Conservation (phyloP, 2,888 invertebrate genomes). For the Lasioglossum oenotherae region DNA sequence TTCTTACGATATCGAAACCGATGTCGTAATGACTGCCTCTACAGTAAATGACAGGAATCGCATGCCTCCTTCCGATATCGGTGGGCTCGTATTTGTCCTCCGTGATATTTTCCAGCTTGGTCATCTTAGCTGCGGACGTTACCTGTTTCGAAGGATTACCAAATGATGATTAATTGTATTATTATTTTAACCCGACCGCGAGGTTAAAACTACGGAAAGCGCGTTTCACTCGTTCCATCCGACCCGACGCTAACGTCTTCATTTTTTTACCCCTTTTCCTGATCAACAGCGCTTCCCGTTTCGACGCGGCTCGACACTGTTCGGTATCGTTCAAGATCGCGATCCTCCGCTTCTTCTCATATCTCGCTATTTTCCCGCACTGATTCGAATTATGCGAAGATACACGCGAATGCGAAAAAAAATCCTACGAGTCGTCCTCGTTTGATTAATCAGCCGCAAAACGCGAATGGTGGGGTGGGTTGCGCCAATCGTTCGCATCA, state of each 20-base stretch:
- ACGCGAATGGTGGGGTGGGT: not conserved
- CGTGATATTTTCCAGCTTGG: conserved; percentile 5
- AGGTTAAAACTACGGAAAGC: not conserved
- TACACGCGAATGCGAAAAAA: too few species aligned
- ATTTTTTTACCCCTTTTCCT: not conserved
- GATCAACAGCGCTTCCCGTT: not conserved
- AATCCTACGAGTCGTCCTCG: not conserved
- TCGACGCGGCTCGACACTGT: not conserved
- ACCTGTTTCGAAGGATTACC: not conserved
- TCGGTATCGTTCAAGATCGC: conserved; percentile 1
- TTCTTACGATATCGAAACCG: conserved; percentile 93
- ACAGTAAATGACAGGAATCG: conserved; percentile 91
- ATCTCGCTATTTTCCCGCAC: not conserved
- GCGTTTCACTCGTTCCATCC: too few species aligned
- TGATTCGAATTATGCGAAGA: not conserved
- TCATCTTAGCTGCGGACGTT: conserved; percentile 19
- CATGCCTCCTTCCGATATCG: conserved; percentile 84
- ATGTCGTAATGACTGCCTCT: conserved; percentile 94
- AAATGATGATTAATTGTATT: not conserved
- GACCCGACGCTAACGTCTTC: not conserved
- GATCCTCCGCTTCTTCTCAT: not conserved
- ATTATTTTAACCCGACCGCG: not conserved
- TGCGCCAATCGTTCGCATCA: not conserved
- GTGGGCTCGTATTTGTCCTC: not conserved
- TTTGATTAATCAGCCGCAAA: conserved; percentile 11